These are phyloP conservation scores for Willowsia nigromaculata DNA, from an alignment of 2,888 invertebrate species.

Conservation along the genomic window DNA sequence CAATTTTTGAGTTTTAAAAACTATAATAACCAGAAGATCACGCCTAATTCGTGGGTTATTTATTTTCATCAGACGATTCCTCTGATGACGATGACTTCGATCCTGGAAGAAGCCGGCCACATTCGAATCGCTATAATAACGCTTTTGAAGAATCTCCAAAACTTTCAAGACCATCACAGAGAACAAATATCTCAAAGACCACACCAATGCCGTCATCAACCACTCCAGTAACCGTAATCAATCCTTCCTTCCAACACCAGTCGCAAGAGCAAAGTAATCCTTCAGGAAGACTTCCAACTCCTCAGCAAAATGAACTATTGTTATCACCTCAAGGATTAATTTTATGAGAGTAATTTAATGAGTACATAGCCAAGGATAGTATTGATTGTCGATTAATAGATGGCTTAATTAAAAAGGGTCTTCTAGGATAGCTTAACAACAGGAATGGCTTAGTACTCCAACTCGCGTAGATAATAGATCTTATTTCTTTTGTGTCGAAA, in stretches of 20 bases:
- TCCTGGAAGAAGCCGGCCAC: constrained; percentile 72
- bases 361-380: background rate
- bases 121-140: constrained; percentile 74
- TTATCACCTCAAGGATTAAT: constrained; percentile 74
- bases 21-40: background rate
- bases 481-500: too few species aligned
- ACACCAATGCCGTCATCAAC: constrained; percentile 41
- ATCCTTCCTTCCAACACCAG: constrained; percentile 47
- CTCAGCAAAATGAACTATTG: constrained; percentile 70
- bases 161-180: constrained; percentile 1
- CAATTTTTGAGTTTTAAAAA: background rate
- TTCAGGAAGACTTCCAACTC: background rate
- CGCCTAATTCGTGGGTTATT: background rate
- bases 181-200: constrained; percentile 3
- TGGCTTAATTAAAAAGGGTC: background rate
- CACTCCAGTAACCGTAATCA: constrained; percentile 60
- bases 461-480: too few species aligned
- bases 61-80: constrained; percentile 67
- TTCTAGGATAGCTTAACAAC: background rate
- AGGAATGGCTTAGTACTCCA: too few species aligned
- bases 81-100: constrained; percentile 74
- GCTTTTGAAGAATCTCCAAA: constrained; percentile 69
- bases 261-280: background rate
- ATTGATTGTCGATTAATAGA: background rate
- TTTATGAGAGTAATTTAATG: constrained; percentile 66